Evolutionary conservation across 2,888 invertebrate species (phyloP).

Genomic region (Galerucella calmariensis): DNA sequence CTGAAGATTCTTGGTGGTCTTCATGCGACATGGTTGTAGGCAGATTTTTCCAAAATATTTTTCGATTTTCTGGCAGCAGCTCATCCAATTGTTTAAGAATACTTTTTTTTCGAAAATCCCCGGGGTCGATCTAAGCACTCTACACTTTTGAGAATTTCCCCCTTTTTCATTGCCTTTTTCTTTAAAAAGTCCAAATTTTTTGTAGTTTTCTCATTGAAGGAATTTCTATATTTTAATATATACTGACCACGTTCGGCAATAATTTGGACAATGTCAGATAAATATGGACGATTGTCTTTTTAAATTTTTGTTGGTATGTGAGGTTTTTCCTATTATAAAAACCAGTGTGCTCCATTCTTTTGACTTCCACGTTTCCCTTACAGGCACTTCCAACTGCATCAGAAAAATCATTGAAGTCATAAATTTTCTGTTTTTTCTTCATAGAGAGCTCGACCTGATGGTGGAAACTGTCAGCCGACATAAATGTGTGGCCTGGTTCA

Average conservation of each 20-base stretch:
- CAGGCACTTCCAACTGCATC: slow-evolving; percentile 32
- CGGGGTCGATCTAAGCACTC: not conserved
- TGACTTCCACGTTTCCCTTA: slow-evolving; percentile 31
- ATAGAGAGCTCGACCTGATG: slow-evolving; percentile 25
- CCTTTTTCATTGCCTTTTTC: slow-evolving; percentile 21
- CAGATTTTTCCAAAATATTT: not conserved
- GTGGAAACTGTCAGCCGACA: not conserved
- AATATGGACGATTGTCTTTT: slow-evolving; percentile 21
- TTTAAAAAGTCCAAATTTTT: slow-evolving; percentile 21
- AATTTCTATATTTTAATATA: slow-evolving; percentile 25
- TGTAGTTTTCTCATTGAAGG: slow-evolving; percentile 11
- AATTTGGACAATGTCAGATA: slow-evolving; percentile 32
- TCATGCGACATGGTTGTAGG: not conserved
- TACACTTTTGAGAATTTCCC: slow-evolving; percentile 7
- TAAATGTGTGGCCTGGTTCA: not conserved
- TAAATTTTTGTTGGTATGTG: slow-evolving; percentile 24
- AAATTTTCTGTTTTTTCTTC: slow-evolving; percentile 25
- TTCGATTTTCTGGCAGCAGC: not conserved
- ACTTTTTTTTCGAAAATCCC: not conserved
- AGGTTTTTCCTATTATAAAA: slow-evolving; percentile 34
- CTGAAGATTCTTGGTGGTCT: not conserved
- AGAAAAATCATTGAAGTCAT: slow-evolving; percentile 35
- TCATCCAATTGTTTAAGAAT: not conserved
- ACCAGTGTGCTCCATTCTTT: slow-evolving; percentile 27
- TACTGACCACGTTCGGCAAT: slow-evolving; percentile 21